These are phyloP conservation scores for Cecidostiba fungosa DNA, from an alignment of 2,888 invertebrate genomes.

Conservation along the genomic window DNA sequence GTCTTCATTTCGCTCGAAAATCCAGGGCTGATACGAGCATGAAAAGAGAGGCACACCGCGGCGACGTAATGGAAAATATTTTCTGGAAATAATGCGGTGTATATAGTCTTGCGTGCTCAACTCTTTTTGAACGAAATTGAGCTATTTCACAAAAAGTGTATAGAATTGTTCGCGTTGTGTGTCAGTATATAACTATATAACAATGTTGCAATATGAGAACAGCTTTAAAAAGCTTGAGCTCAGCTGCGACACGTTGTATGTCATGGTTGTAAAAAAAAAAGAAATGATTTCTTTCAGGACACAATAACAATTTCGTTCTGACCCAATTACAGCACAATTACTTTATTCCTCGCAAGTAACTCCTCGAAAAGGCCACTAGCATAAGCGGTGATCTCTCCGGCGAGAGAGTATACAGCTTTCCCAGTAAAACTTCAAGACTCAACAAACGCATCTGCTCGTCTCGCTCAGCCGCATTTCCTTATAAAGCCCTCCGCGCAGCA, in stretches of 20 bases:
- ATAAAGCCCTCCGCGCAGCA: not conserved
- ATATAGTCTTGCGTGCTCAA: not conserved
- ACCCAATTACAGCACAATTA: constrained; percentile 2
- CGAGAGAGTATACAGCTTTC: not conserved
- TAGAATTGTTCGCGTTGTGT: not conserved
- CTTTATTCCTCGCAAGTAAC: not conserved
- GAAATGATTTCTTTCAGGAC: not conserved
- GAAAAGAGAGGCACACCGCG: not conserved
- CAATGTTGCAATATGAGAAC: too few relatives aligned
- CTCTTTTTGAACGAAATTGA: not conserved
- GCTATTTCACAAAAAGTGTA: not conserved
- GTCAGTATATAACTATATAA: too few relatives aligned
- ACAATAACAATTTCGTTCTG: not conserved
- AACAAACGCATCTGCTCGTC: constrained; percentile 5
- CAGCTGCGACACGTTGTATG: not conserved
- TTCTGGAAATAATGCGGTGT: not conserved
- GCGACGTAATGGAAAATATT: constrained; percentile 6
- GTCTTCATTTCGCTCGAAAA: constrained; percentile 29
- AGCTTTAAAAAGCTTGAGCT: not conserved
- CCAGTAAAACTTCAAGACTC: constrained; percentile 11
- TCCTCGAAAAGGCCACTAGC: not conserved
- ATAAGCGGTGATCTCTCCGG: not conserved
- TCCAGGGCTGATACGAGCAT: constrained; percentile 10
- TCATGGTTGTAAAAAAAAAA: not conserved
- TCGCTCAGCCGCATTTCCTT: constrained; percentile 1